Evolutionary conservation across 2,113 vertebrate genomes (phyloP), one percentile per base, ranked within the genome.

Genomic region (Pyrgilauda ruficollis): DNA sequence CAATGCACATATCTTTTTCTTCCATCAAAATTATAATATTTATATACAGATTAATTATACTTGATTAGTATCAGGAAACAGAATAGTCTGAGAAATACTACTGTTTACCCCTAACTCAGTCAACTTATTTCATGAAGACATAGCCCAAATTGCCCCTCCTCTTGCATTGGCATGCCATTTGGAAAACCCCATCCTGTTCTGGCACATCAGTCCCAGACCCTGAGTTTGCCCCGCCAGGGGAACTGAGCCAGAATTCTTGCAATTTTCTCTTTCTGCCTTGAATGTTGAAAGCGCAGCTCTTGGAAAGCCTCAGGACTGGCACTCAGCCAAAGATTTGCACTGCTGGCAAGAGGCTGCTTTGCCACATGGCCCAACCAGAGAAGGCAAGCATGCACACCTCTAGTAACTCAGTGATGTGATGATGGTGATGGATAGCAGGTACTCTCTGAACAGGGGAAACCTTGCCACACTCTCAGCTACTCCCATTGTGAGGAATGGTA

Each of bases 121-220:
- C 83, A 73, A 76, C 10, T 86, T 88, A 28, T 20, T 84, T 91
- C 46, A 53, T 53, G n/a, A 84, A 81, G 53, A 8, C 31, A 86
- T 67, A 75, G n/a, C n/a, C 47, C 16, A 63, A 46, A 78, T 68
- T 41, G 52, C 9, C 15, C 17, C 39, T 67, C 84, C 18, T 14
- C 58, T 72, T 3, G 0, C 1, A 0, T 24, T 76, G 84, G 12
- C 23, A 41, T 16, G 31, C 4, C 3, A 0, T 43, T 70, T 75
- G 47, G 50, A 85, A 93, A 84, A 27, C 24, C 30, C 27, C 37
- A 33, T 59, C 26, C 58, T n/a, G 5, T 74, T 85, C 46, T 46
- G 43, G 69, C 28, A 41, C 0, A 1, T 31, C 41, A 67, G 4
- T 9, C 18, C 37, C 10, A 46, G 18, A 26, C 41, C 11, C 26